These are phyloP conservation scores for Auanema sp. DNA, from an alignment of 2,888 invertebrate genomes.

Conservation along the genomic window DNA sequence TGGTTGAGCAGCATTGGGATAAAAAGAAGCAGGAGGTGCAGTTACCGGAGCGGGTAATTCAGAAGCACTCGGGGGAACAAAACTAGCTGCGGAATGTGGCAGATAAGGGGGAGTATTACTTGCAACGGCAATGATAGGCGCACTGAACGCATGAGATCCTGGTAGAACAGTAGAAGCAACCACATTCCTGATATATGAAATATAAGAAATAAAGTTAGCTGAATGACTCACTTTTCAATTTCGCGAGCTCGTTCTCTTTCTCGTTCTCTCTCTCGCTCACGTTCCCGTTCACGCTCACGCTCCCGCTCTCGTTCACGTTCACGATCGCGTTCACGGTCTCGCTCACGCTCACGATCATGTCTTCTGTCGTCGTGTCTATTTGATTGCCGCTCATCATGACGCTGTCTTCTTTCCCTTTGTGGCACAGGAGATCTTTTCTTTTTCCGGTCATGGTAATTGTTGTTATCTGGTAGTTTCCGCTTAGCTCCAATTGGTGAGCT, in stretches of 20 bases:
- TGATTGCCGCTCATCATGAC: too few species aligned
- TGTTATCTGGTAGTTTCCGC: too few species aligned
- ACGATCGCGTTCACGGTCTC: too few species aligned
- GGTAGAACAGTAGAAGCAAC: slow-evolving; percentile 11
- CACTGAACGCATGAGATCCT: slow-evolving; percentile 12
- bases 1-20: neutral
- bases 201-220: neutral
- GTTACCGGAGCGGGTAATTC: slow-evolving; percentile 3
- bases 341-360: too few species aligned
- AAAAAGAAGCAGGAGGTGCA: slow-evolving; percentile 17
- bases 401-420: too few species aligned
- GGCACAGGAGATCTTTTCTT: too few species aligned
- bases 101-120: neutral
- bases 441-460: too few species aligned
- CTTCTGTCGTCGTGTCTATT: too few species aligned
- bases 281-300: neutral
- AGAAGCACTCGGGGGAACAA: slow-evolving; percentile 11
- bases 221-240: neutral
- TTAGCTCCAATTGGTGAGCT: too few species aligned
- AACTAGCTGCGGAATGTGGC: slow-evolving; percentile 27
- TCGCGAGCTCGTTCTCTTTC: neutral
- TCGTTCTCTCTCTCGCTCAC: neutral
- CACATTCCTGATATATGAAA: neutral
- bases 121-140: slow-evolving; percentile 7
- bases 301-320: too few species aligned